Base-by-base conservation (phyloP, 2,113 vertebrate species). In the Nothocercus julius region DNA sequence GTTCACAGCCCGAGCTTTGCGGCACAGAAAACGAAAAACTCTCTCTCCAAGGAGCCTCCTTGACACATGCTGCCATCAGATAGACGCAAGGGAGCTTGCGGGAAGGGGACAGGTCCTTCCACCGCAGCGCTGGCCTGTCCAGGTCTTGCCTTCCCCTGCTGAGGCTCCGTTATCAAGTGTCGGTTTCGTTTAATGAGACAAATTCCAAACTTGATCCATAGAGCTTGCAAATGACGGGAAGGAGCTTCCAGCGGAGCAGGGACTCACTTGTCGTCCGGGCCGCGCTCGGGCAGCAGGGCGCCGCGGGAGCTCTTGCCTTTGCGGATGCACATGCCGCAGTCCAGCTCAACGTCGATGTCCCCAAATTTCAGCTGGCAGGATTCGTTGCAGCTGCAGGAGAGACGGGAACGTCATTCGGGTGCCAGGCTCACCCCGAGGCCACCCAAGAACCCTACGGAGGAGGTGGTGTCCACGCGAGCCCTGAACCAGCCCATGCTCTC, bases 321-420 rank as follows among this genome's bases (percentile, higher is more conserved):
- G 63, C 16, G 91, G 21, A 91, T 7, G 74, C 97, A 97, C 36
- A 94, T 16, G 11, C 95, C 73, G 1, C 96, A 96, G 91, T 97
- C 97, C 63, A 97, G 72, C 79, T 97, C 97, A 51, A 97, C 96
- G 0, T 97, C 93, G 0, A 97, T 81, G 47, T 93, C 90, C 58
- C 85, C 70, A 0, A 95, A 87, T 14, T 76, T 93, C 68, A 95
- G 84, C 56, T 87, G 90, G 75, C 96, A 96, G 83, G 82, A 92
- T 34, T 95, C 93, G 0, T 92, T 90, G 61, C 96, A 97, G 84
- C 97, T 97, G 91, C 8, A 8, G 70, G 63, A 44, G 36, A 44
- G 34, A 88, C 16, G 62, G 69, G 1, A 47, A 61, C 22, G 8
- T 25, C 0, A 2, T 6, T 95, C 28, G 85, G 76, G 38, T 17